phyloP scores from a whole-genome alignment of 2,797 vertebrate species.

The Adrianichthys oophorus region DNA sequence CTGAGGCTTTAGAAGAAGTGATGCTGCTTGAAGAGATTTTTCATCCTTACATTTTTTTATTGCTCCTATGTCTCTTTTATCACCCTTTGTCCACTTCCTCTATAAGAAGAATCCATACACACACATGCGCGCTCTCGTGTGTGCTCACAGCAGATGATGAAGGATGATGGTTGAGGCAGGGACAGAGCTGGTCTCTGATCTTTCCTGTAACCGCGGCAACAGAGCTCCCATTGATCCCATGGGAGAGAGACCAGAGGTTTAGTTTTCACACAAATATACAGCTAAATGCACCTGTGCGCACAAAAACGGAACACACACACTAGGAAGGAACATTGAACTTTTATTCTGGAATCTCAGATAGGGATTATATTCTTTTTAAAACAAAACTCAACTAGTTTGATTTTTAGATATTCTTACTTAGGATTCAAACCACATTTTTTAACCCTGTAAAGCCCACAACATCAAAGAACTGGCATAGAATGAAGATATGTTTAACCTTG shows the following conservation, averaged over 20 bases:
- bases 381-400: neutral
- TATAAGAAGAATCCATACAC: slow-evolving; percentile 10
- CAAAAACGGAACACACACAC: neutral
- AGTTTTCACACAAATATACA: slow-evolving; percentile 51
- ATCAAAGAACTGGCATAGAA: too few relatives aligned
- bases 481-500: too few relatives aligned
- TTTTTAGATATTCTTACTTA: too few relatives aligned
- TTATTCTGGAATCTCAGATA: slow-evolving; percentile 18
- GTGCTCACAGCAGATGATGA: slow-evolving; percentile 59
- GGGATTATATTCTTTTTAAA: slow-evolving; percentile 3
- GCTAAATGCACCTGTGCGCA: slow-evolving; percentile 28
- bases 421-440: too few relatives aligned
- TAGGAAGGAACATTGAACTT: slow-evolving; percentile 17
- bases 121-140: slow-evolving; percentile 7
- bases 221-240: slow-evolving; percentile 78
- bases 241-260: slow-evolving; percentile 66
- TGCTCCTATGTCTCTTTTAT: slow-evolving; percentile 42
- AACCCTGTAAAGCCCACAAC: too few relatives aligned
- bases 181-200: slow-evolving; percentile 78
- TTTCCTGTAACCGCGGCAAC: slow-evolving; percentile 76
- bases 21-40: slow-evolving; percentile 47
- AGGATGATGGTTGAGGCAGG: slow-evolving; percentile 67
- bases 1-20: slow-evolving; percentile 47
- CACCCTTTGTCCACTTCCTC: slow-evolving; percentile 32
- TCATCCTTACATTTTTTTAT: slow-evolving; percentile 37